Percentiles rank a stretch among this genome's conserved stretches.
Evolutionary conservation across 2,797 vertebrate species (phyloP).

Genomic region (Propithecus perrieri): DNA sequence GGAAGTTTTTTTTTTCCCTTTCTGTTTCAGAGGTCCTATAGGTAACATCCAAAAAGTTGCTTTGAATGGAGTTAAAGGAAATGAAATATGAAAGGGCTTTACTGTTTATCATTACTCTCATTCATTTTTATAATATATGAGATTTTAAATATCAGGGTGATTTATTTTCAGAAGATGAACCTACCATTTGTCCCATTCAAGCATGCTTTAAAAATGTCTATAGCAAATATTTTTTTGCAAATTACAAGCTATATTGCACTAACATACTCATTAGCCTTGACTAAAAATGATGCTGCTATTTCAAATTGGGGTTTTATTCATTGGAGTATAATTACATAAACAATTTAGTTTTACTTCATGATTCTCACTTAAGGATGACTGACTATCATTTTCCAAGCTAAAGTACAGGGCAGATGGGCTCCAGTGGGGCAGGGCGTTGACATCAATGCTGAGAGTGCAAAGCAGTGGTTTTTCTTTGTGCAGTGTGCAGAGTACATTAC

Average conservation of each 20-base stretch:
- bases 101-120: background rate
- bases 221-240: background rate
- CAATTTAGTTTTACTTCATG: background rate
- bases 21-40: background rate
- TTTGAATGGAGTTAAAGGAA: conserved; percentile 10
- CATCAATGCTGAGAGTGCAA: background rate
- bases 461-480: background rate
- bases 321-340: background rate
- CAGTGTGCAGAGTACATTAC: background rate
- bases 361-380: background rate
- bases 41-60: background rate
- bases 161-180: conserved; percentile 14
- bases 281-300: background rate
- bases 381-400: background rate
- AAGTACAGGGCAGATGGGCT: background rate
- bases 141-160: conserved; percentile 12
- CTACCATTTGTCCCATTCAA: background rate
- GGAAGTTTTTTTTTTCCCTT: background rate
- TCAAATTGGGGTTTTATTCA: conserved; percentile 21
- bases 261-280: background rate
- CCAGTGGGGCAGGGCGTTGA: background rate
- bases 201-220: background rate
- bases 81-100: background rate
- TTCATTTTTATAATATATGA: conserved; percentile 3
- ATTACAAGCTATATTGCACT: background rate